Evolutionary conservation across 2,797 vertebrate species (phyloP).

Genomic region (Chanos chanos): DNA sequence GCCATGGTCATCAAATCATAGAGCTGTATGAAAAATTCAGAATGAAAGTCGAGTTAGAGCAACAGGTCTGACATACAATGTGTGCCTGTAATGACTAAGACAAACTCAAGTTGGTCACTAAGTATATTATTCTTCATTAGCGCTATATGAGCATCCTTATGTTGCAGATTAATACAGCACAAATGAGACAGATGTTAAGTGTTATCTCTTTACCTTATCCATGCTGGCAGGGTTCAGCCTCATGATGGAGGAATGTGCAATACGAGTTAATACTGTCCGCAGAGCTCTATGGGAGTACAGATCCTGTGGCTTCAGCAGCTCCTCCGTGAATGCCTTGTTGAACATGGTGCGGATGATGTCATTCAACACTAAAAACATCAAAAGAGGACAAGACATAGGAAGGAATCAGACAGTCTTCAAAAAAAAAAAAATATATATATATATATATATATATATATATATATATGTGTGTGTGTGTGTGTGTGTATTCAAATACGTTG

Average conservation of each 20-base stretch:
- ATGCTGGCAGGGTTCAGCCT: constrained; percentile 89
- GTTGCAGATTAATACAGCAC: too few relatives aligned
- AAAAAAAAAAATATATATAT: neutral
- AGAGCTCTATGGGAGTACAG: constrained; percentile 87
- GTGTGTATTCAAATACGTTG: too few relatives aligned
- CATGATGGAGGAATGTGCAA: constrained; percentile 92
- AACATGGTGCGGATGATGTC: constrained; percentile 91
- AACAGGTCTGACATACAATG: neutral
- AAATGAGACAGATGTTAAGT: neutral
- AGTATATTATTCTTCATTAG: neutral
- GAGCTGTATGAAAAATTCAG: constrained; percentile 68
- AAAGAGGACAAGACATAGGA: neutral
- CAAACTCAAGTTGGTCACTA: constrained; percentile 17
- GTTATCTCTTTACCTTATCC: constrained; percentile 85
- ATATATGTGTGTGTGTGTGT: neutral
- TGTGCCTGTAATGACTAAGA: neutral
- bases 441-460: neutral
- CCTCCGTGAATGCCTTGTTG: constrained; percentile 85
- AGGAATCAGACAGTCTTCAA: neutral
- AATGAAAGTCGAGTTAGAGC: neutral
- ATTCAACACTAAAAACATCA: constrained; percentile 77
- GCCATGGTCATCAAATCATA: constrained; percentile 95
- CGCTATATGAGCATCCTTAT: neutral
- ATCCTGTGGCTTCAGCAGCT: constrained; percentile 89
- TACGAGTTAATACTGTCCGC: constrained; percentile 81